Evolutionary conservation across 2,888 invertebrate genomes (phyloP).

Genomic region (Melanostoma scalare): DNA sequence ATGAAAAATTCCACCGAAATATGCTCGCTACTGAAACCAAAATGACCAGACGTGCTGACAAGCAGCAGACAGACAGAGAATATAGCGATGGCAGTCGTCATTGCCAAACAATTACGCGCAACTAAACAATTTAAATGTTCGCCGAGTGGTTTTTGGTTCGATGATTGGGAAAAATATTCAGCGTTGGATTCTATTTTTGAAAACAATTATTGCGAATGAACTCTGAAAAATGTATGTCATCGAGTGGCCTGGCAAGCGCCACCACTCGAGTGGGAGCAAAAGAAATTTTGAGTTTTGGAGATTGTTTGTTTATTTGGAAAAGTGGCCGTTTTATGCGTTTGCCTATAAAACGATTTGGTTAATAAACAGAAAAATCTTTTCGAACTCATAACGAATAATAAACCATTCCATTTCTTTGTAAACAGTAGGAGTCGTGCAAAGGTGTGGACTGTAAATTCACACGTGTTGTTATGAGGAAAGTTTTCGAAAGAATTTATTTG

Average conservation of each 20-base stretch:
- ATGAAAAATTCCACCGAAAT: conserved; percentile 77
- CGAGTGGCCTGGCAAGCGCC: conserved; percentile 5
- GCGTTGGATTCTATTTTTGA: conserved; percentile 54
- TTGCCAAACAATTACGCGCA: conserved; percentile 47
- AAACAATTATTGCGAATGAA: neutral
- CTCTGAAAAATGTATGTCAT: conserved; percentile 39
- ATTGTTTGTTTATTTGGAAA: too few relatives aligned
- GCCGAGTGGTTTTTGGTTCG: conserved; percentile 22
- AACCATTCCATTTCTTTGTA: too few relatives aligned
- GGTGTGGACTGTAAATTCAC: too few relatives aligned
- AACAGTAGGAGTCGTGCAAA: too few relatives aligned
- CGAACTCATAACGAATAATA: too few relatives aligned
- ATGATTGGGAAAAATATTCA: neutral
- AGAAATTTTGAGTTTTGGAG: neutral
- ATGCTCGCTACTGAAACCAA: conserved; percentile 71
- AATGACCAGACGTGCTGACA: conserved; percentile 30
- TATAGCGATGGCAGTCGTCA: conserved; percentile 30
- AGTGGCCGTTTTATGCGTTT: too few relatives aligned
- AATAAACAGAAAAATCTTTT: too few relatives aligned
- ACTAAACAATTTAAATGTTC: conserved; percentile 38
- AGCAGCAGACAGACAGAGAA: conserved; percentile 20
- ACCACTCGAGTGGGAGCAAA: neutral
- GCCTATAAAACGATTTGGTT: too few relatives aligned
- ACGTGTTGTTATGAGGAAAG: too few relatives aligned
- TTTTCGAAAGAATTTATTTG: too few relatives aligned